Evolutionary conservation across 2,888 invertebrate genomes (phyloP), one percentile per base, ranked within the genome.

Genomic region (Tiphia femorata): DNA sequence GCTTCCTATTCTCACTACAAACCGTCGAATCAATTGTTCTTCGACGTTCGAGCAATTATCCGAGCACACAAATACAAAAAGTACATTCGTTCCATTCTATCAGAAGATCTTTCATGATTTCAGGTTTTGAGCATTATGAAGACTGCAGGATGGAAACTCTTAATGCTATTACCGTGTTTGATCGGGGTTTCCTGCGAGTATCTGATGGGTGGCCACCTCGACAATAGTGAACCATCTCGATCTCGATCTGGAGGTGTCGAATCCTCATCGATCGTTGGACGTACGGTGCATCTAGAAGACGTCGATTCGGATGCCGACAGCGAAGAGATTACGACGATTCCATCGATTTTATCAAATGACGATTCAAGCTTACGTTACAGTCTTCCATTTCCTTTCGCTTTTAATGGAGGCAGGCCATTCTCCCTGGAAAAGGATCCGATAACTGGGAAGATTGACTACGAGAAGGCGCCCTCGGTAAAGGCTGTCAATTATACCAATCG

Each of bases 331-430:
- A 69, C 62, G 10, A 61, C 57, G 21, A 70, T 63, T 33, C 38
- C 62, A 20, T 62, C 72, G 4, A 47, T 64, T 4, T 56, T 60
- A 17, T 19, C 57, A 43, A 42, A 51, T 33, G 62, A 63, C 23
- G 71, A 66, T 33, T 67, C 65, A 5, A 58, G 67, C n/a, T 68
- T 71, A 10, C 77, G 79, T 62, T 81, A 79, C 58, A 75, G 77
- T 47, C 60, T 80, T 16, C 78, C 80, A 19, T 79, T 75, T 51
- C 77, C 82, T 17, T 82, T 78, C 59, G 81, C 82, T 20, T 89
- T 91, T 75, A 90, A 91, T 73, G 88, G 88, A 58, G 91, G 91
- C 12, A 89, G 89, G 71, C 90, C 91, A 0, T 91, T 91, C 73
- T 90, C 90, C 53, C 84, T 90, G 4, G 89, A 89, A 61, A 90